Percentiles rank a stretch among this genome's conserved stretches.
Conservation (phyloP, 1,140 invertebrate genomes). For the Penaeus japonicus region DNA sequence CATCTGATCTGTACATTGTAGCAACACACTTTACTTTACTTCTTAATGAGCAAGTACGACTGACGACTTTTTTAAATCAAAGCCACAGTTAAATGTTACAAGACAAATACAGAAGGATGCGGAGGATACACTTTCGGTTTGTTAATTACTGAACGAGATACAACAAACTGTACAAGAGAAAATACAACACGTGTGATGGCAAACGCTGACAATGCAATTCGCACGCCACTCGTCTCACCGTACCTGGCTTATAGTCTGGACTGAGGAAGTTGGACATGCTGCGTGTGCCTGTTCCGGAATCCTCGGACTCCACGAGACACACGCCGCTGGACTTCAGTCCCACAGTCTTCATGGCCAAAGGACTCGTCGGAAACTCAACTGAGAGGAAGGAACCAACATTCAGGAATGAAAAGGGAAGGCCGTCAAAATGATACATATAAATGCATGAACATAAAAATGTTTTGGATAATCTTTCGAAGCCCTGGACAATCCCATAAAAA, state of each 20-base stretch:
- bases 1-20: not conserved
- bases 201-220: too few relatives aligned
- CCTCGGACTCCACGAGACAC: constrained; percentile 40
- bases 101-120: not conserved
- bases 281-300: not conserved
- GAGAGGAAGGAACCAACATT: not conserved
- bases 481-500: too few relatives aligned
- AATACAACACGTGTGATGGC: too few relatives aligned
- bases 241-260: constrained; percentile 35
- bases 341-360: constrained; percentile 15
- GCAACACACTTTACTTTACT: not conserved
- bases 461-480: too few relatives aligned
- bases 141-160: too few relatives aligned
- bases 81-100: not conserved
- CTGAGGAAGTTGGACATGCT: constrained; percentile 20
- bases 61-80: too few relatives aligned
- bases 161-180: too few relatives aligned
- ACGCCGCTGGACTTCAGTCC: constrained; percentile 1
- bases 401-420: too few relatives aligned
- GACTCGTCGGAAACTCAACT: constrained; percentile 47
- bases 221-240: not conserved
- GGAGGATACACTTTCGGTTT: not conserved
- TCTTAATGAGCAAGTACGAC: too few relatives aligned
- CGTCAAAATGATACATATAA: too few relatives aligned
- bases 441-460: too few relatives aligned